Base-by-base conservation (phyloP, 2,113 vertebrate genomes). In the Mionectes macconnelli region DNA sequence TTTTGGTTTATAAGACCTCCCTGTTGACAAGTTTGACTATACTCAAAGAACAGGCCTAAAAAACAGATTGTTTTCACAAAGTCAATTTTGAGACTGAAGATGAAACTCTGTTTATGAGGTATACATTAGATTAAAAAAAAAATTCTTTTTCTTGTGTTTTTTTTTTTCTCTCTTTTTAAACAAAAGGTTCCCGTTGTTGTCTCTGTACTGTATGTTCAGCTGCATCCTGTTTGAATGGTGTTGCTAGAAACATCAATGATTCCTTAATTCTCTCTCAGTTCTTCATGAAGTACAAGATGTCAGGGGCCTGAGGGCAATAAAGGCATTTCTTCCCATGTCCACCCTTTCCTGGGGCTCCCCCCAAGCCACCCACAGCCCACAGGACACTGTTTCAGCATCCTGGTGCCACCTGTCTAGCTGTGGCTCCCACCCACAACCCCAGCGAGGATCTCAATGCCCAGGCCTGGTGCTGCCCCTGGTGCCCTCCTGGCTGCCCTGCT, bases 391-490 rank as follows among this genome's bases (percentile, higher is more conserved):
- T 73, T 35, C 60, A 82, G 6, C 1, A 9, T 12, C 8, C 31
- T 8, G 7, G 12, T 30, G 8, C 5, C 14, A 12, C 10, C 13
- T 35, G 15, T 9, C 21, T 19, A 47, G 30, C 24, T n/a, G 25
- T 4, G 31, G 24, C 14, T 45, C 42, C 8, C 16, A 30, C 10
- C 4, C 8, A 10, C 19, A 4, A 12, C 10, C 21, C 8, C 37
- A 66, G 25, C 6, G 6, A 64, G 4, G 1, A 3, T 52, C 17
- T 18, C 24, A 0, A 4, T 19, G 18, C 18, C 18, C 13, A n/a
- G 8, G 49, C 6, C 21, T 75, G 14, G 4, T 14, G 17, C 5
- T 53, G 12, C 1, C 8, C 8, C 1, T 0, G 0, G 19, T 42
- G 8, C 6, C 4, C 4, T 12, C 6, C 4, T 3, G 20, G 8